Evolutionary conservation across 2,797 vertebrate genomes (phyloP).

Genomic region (Acanthornis magna): DNA sequence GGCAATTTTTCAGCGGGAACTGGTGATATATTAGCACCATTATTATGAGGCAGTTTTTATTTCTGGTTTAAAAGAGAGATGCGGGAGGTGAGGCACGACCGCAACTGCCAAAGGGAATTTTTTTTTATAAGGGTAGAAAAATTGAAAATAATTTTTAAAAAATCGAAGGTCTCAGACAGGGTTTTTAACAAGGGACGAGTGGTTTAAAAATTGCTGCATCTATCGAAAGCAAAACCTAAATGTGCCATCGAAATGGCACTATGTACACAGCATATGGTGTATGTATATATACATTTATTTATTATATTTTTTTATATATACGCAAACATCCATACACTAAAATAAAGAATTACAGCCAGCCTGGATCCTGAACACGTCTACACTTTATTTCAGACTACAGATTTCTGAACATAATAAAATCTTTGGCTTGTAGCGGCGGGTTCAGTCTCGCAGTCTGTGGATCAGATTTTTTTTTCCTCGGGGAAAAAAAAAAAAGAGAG

Average conservation of each 20-base stretch:
- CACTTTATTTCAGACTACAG: slow-evolving; percentile 97
- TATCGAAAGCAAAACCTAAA: background rate
- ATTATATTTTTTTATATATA: background rate
- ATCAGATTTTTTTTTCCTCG: slow-evolving; percentile 49
- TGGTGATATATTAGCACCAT: background rate
- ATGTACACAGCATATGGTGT: background rate
- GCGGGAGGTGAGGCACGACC: background rate
- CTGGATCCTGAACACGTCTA: slow-evolving; percentile 78
- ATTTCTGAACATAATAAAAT: slow-evolving; percentile 97
- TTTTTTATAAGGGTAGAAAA: background rate
- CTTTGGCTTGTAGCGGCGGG: slow-evolving; percentile 96
- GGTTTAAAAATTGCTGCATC: background rate
- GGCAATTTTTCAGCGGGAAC: slow-evolving; percentile 3
- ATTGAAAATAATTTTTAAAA: background rate
- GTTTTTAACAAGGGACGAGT: background rate
- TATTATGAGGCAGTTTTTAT: background rate
- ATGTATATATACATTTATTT: background rate
- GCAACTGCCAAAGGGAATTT: background rate
- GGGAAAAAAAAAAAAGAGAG: background rate
- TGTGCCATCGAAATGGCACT: background rate
- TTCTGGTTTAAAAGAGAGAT: background rate
- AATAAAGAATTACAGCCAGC: slow-evolving; percentile 57
- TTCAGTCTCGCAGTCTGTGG: slow-evolving; percentile 81
- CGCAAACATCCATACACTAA: background rate
- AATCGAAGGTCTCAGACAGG: background rate